Base-by-base conservation (phyloP, 2,113 vertebrate species). In the Gavia stellata region DNA sequence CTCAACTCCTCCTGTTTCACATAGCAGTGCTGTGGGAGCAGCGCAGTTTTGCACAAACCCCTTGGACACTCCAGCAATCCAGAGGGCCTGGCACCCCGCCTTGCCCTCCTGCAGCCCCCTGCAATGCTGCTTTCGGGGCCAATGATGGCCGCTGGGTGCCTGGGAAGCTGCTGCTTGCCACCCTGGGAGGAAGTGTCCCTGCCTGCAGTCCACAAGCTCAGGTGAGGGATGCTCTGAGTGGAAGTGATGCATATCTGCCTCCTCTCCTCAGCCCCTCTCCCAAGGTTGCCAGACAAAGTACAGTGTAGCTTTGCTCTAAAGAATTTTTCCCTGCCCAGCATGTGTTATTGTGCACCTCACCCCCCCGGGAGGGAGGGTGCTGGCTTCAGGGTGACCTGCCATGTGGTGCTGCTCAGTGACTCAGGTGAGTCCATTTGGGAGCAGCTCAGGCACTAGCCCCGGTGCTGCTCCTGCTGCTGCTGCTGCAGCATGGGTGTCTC, bases 51-150 rank as follows among this genome's bases (percentile, higher is more conserved):
- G 62, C 71, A 81, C 45, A 53, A 83, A 4, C 10, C 6, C 13
- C 23, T 52, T 71, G 55, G 61, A 47, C 12, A 56, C 10, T 38
- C n/a, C 31, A 62, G 55, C n/a, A 55, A 47, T 85, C 50, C 20
- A 9, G 56, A 44, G 45, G 14, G 42, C 8, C 25, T 38, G 45
- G 18, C 25, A 74, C 6, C 18, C 17, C 24, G 8, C 0, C 23
- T 56, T 15, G 6, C 44, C 26, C 58, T 68, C 56, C 77, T 15
- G 4, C 58, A 81, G 70, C 34, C 9, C 58, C 68, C 55, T 78
- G 25, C 74, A 86, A 42, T 7, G 47, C 66, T 95, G 95, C 77
- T 94, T 90, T 79, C 86, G 87, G 86, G 61, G 15, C 52, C 31
- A 62, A 70, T 5, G 34, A 10, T 50, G 81, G 44, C 45, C 14